phyloP scores from a whole-genome alignment of 2,888 invertebrate species.

The Troides helena region DNA sequence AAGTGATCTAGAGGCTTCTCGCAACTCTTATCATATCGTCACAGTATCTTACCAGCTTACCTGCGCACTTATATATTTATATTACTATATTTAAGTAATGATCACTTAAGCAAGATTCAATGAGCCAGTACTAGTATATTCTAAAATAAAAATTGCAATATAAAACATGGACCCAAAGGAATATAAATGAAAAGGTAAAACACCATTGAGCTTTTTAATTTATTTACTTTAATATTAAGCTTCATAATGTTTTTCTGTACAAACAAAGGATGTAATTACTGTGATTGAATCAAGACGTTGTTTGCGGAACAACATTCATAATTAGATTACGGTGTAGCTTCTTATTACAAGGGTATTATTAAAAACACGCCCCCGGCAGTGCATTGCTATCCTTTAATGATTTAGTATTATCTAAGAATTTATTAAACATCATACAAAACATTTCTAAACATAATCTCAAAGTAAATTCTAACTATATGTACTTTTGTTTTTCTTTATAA shows the following conservation, averaged over 20 bases:
- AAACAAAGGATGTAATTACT: neutral
- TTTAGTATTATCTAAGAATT: neutral
- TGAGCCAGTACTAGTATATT: neutral
- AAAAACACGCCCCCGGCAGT: slow-evolving; percentile 2
- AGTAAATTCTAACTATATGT: no score
- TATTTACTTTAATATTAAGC: neutral
- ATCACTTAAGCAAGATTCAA: no score
- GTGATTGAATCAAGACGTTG: neutral
- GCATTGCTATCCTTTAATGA: slow-evolving; percentile 1
- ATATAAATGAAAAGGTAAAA: neutral
- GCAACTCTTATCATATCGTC: no score
- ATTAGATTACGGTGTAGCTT: slow-evolving; percentile 8
- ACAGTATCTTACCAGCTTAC: no score
- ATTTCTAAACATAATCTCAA: neutral
- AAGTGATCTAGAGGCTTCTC: no score
- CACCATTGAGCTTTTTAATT: neutral
- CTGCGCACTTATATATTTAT: no score
- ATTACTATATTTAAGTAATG: no score
- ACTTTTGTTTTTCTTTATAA: no score
- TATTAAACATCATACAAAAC: neutral
- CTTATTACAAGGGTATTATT: slow-evolving; percentile 5
- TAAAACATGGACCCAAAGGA: neutral
- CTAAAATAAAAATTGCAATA: neutral
- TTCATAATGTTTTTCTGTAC: neutral
- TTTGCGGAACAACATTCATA: slow-evolving; percentile 7